These are phyloP conservation scores for Lethenteron camtschaticum DNA, from an alignment of 2,113 vertebrate species.

Conservation along the genomic window DNA sequence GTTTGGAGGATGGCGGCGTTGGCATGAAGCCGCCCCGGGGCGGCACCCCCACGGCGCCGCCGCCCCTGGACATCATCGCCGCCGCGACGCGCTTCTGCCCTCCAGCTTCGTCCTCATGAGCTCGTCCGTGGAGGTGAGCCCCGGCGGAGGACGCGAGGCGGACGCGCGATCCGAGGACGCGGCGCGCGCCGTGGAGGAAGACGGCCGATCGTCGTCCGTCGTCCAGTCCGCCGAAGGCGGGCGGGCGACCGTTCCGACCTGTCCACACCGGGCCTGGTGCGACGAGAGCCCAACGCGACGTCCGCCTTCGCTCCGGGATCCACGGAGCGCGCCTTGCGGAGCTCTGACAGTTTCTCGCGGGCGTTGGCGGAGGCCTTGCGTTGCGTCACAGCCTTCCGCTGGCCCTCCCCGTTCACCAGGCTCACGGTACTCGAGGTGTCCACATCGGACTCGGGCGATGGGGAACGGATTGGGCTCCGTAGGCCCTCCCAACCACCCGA, in stretches of 20 bases:
- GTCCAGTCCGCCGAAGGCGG: neutral
- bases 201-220: conserved; percentile 82
- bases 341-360: neutral
- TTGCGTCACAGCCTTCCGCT: conserved; percentile 28
- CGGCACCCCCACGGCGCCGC: neutral
- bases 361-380: conserved; percentile 29
- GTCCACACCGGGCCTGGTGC: too few species aligned
- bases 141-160: conserved; percentile 42
- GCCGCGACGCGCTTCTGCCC: conserved; percentile 22
- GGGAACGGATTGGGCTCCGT: conserved; percentile 42
- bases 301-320: neutral
- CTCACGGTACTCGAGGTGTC: conserved; percentile 79
- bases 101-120: conserved; percentile 48
- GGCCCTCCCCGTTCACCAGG: conserved; percentile 45
- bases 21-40: neutral
- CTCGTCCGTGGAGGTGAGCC: conserved; percentile 46
- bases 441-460: conserved; percentile 86
- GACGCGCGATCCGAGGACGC: conserved; percentile 87
- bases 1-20: conserved; percentile 32
- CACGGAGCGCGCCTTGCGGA: neutral
- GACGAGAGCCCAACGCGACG: neutral
- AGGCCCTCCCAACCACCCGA: conserved; percentile 39
- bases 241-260: too few species aligned
- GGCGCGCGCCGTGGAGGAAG: conserved; percentile 67
- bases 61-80: neutral